These are phyloP conservation scores for Spongilla lacustris DNA, from an alignment of 37 sponge, comb jelly and placozoan species.

Conservation along the genomic window DNA sequence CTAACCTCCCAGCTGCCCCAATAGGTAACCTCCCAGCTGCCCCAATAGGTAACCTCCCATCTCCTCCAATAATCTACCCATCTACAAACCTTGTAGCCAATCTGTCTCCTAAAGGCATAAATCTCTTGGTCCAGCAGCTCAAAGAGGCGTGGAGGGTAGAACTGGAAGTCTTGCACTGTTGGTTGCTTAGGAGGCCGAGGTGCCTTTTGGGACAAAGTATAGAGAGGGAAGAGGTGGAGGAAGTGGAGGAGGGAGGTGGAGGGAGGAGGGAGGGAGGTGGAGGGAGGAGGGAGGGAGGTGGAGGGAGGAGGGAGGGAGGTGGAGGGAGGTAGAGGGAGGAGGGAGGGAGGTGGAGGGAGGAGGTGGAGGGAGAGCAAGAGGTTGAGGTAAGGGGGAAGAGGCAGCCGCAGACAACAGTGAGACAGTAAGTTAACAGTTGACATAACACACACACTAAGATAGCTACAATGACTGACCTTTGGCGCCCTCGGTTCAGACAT, in stretches of 20 bases:
- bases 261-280: background rate
- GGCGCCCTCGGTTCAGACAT: slow-evolving; percentile 93
- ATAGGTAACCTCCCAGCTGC: too few relatives aligned
- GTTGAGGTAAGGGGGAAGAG: too few relatives aligned
- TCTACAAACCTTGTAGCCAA: slow-evolving; percentile 64
- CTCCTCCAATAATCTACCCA: background rate
- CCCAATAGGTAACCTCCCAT: background rate
- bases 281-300: background rate
- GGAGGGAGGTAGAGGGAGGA: too few relatives aligned
- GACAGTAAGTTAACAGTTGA: too few relatives aligned
- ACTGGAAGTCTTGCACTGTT: slow-evolving; percentile 96
- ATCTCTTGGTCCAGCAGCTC: slow-evolving; percentile 98
- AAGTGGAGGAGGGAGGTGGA: background rate
- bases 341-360: too few relatives aligned
- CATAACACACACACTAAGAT: too few relatives aligned
- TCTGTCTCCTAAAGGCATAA: slow-evolving; percentile 78
- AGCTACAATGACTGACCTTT: slow-evolving; percentile 42
- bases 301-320: background rate
- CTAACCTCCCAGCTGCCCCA: too few relatives aligned
- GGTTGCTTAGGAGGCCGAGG: slow-evolving; percentile 99
- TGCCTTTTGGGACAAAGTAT: too few relatives aligned
- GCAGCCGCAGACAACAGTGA: too few relatives aligned
- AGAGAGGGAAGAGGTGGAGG: background rate
- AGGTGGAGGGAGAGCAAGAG: too few relatives aligned
- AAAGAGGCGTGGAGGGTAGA: slow-evolving; percentile 94